These are phyloP conservation scores for Mandrillus leucophaeus DNA, from an alignment of 2,113 vertebrate genomes.

Conservation along the genomic window DNA sequence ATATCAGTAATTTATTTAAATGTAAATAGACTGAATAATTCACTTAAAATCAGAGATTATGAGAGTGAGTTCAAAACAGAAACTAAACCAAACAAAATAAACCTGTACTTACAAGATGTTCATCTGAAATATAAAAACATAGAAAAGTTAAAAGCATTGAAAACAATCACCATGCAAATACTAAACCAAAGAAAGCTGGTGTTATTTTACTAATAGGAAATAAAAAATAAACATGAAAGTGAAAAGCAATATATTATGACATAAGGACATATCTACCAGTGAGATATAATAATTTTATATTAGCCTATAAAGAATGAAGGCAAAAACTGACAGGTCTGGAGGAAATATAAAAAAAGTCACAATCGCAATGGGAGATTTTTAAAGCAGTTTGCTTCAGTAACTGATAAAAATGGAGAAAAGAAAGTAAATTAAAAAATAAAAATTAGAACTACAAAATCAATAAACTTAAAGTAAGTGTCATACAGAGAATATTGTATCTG, in stretches of 20 bases:
- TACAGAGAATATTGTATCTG: not conserved
- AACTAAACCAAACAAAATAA: not conserved
- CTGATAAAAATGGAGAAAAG: not conserved
- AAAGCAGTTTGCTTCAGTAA: not conserved
- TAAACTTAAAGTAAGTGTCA: not conserved
- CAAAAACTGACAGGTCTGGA: not conserved
- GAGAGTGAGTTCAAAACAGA: not conserved
- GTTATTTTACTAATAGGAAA: not conserved
- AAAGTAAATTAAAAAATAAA: not conserved
- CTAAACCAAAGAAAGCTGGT: not conserved
- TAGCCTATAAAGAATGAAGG: not conserved
- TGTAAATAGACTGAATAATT: not conserved
- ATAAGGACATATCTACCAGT: too few relatives aligned
- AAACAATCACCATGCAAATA: not conserved
- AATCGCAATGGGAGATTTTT: not conserved
- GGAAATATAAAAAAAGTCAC: not conserved
- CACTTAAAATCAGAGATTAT: not conserved
- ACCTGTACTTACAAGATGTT: not conserved
- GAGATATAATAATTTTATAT: too few relatives aligned
- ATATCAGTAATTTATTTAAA: conserved; percentile 2
- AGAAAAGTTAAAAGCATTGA: not conserved
- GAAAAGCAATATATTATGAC: too few relatives aligned
- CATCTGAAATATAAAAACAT: not conserved
- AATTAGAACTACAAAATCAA: not conserved
- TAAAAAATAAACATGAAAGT: too few relatives aligned